phyloP scores from a whole-genome alignment of 2,888 invertebrate species.

The Halictus ligatus region DNA sequence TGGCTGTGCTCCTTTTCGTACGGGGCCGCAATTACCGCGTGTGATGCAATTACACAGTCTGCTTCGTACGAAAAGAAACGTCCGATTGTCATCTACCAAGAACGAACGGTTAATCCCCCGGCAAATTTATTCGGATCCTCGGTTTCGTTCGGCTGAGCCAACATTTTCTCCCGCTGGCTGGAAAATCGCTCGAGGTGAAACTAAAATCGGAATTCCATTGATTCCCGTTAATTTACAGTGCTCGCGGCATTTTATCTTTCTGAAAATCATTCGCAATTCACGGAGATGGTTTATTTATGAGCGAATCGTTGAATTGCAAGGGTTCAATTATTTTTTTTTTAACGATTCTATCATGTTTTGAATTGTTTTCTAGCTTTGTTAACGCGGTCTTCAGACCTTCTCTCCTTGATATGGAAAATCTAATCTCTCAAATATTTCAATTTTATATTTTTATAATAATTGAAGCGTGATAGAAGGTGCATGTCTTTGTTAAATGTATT shows the following conservation, averaged over 20 bases:
- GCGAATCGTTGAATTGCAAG: too few relatives aligned
- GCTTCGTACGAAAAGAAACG: conserved; percentile 80
- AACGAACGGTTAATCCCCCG: not conserved
- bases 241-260: not conserved
- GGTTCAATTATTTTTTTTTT: too few relatives aligned
- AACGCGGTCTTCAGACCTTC: too few relatives aligned
- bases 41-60: conserved; percentile 79
- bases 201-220: not conserved
- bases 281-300: too few relatives aligned
- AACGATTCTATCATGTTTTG: too few relatives aligned
- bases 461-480: too few relatives aligned
- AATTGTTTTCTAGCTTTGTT: too few relatives aligned
- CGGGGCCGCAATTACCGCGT: conserved; percentile 37
- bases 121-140: not conserved
- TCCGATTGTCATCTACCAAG: conserved; percentile 71
- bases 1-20: conserved; percentile 37
- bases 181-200: not conserved
- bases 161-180: not conserved
- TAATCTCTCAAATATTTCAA: too few relatives aligned
- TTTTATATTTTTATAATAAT: too few relatives aligned
- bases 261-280: not conserved
- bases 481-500: too few relatives aligned
- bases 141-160: not conserved
- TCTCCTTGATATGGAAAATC: too few relatives aligned
- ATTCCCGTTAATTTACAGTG: not conserved